Percentiles rank a stretch among this genome's conserved stretches.
Evolutionary conservation across 1,140 invertebrate genomes (phyloP).

Genomic region (Saxidomus purpurata): DNA sequence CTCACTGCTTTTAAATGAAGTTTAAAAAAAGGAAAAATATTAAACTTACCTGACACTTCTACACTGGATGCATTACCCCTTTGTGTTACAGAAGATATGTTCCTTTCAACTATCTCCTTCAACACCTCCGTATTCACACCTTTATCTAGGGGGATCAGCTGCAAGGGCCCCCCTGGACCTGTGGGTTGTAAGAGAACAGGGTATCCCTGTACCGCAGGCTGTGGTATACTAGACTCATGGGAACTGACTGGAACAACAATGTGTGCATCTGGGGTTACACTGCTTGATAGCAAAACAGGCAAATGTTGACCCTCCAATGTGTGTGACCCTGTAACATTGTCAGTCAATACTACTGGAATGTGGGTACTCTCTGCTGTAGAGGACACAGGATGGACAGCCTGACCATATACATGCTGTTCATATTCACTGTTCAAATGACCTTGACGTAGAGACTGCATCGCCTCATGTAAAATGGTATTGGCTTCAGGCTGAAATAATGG

Average conservation of each 20-base stretch:
- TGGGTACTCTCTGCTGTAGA: not conserved
- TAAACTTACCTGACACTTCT: too few species aligned
- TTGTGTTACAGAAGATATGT: not conserved
- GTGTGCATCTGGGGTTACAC: not conserved
- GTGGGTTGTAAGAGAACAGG: conserved; percentile 36
- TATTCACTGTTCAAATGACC: not conserved
- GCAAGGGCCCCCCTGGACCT: conserved; percentile 34
- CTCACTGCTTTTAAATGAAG: too few species aligned
- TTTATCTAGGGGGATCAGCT: conserved; percentile 45
- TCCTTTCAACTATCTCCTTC: conserved; percentile 38
- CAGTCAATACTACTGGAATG: not conserved
- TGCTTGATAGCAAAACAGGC: not conserved
- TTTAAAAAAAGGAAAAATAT: too few species aligned
- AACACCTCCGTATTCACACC: conserved; percentile 19
- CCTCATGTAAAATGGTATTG: not conserved
- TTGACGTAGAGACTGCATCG: not conserved
- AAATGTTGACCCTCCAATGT: not conserved
- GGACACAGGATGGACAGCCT: not conserved
- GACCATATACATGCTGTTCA: not conserved
- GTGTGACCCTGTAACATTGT: not conserved
- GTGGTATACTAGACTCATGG: not conserved
- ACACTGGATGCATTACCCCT: not conserved
- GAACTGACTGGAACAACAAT: not conserved
- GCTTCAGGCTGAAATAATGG: not conserved
- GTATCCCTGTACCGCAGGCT: not conserved